These are phyloP conservation scores for Lathronympha strigana DNA, from an alignment of 2,888 invertebrate genomes.

Conservation along the genomic window DNA sequence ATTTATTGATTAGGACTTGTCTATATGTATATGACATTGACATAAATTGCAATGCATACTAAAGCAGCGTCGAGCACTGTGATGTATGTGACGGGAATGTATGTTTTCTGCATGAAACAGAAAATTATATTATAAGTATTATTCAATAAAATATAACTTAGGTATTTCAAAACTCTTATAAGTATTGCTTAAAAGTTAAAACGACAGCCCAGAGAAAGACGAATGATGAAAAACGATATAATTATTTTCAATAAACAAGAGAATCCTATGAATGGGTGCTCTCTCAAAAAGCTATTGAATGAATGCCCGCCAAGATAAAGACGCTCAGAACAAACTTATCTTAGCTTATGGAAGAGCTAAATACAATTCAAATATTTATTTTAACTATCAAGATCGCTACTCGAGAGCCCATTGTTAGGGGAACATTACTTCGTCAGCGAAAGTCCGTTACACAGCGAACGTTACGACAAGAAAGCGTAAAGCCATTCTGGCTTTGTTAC, in stretches of 20 bases:
- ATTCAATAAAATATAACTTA: too few species aligned
- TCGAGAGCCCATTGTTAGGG: constrained; percentile 33
- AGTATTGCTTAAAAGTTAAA: too few species aligned
- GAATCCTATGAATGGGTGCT: background rate
- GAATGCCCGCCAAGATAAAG: constrained; percentile 21
- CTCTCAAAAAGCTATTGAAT: constrained; percentile 9
- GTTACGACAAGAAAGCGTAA: constrained; percentile 40
- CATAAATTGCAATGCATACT: too few species aligned
- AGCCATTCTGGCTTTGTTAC: constrained; percentile 24
- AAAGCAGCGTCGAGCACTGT: too few species aligned
- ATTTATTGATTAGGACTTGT: too few species aligned
- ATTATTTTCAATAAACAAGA: constrained; percentile 1
- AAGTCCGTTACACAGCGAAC: constrained; percentile 35
- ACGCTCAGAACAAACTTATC: constrained; percentile 35
- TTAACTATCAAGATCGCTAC: constrained; percentile 39
- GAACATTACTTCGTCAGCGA: constrained; percentile 40
- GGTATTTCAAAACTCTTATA: too few species aligned
- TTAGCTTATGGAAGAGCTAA: constrained; percentile 29
- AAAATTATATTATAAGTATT: too few species aligned
- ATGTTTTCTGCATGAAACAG: too few species aligned
- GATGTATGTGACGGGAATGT: too few species aligned
- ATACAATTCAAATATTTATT: constrained; percentile 42
- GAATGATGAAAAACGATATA: too few species aligned
- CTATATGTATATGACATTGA: too few species aligned
- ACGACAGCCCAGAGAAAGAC: too few species aligned